Base-by-base conservation (phyloP, 2,888 invertebrate species). In the Melanostoma mellinum region DNA sequence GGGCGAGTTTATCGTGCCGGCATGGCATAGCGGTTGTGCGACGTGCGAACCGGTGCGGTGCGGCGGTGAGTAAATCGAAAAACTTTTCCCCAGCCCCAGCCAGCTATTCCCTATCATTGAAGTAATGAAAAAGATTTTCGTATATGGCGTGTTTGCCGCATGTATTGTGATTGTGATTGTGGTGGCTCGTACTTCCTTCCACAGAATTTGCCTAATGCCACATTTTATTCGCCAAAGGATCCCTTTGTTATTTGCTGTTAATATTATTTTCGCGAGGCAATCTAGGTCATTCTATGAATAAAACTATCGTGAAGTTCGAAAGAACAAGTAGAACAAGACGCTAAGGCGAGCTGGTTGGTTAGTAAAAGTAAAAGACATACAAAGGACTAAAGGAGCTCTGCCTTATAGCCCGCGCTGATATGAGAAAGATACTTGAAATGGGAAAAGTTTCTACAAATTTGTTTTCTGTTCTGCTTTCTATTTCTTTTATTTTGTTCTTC, bases 241-340 rank as follows among this genome's bases (percentile, higher is more conserved):
- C 63, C 55, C 60, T 69, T 52, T 78, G 73, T 78, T 73, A 63
- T 77, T 77, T 61, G 77, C 61, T 77, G 77, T 69, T 78, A 65
- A 69, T 82, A 84, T 78, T 84, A 78, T 84, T 78, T 84, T 69
- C 82, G 82, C 82, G 74, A 74, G 77, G 42, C 60, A 84, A 84
- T 84, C 69, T 84, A 69, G 82, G 82, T 78, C 82, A 84, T 84
- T 65, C 58, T 42, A 78, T 71, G 78, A 65, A 78, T 69, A 78
- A 65, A 78, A 84, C 73, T 82, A 73, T 74, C 69, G 72, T 61
- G 73, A 61, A 50, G 55, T 79, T 65, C 40, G 52, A 65, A 52
- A 46, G 20, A 20, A 10, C 20, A 61, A 60, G 50, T 20, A 42
- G 35, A 30, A 9, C 6, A 30, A 30, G 52, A 60, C 61, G 46